These are phyloP conservation scores for Anolis carolinensis DNA, from an alignment of 2,113 vertebrate species.

Conservation along the genomic window DNA sequence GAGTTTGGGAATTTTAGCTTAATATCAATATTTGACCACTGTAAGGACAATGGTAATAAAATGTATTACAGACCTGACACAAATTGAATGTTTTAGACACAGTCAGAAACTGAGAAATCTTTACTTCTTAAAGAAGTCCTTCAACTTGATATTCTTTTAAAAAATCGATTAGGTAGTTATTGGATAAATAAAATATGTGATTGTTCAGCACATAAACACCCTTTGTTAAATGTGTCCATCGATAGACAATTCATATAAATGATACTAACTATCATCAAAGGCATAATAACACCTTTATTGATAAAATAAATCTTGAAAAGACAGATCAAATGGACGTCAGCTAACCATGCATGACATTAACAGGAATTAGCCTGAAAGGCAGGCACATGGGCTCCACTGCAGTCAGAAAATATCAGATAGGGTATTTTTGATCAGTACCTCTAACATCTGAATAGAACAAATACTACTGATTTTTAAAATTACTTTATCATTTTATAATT, in stretches of 20 bases:
- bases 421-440: conserved; percentile 37
- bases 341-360: conserved; percentile 81
- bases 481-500: background rate
- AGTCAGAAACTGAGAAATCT: conserved; percentile 59
- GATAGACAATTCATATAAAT: conserved; percentile 75
- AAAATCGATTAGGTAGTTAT: conserved; percentile 60
- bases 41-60: conserved; percentile 47
- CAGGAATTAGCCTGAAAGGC: conserved; percentile 71
- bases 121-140: conserved; percentile 61
- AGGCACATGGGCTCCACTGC: conserved; percentile 58
- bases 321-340: conserved; percentile 78
- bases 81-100: conserved; percentile 56
- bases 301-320: conserved; percentile 81
- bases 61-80: conserved; percentile 56
- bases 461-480: background rate
- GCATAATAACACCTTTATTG: conserved; percentile 78
- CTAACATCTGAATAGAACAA: conserved; percentile 53
- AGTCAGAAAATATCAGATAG: conserved; percentile 3
- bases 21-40: conserved; percentile 52
- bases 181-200: conserved; percentile 72
- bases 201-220: conserved; percentile 67
- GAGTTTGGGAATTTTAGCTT: conserved; percentile 41
- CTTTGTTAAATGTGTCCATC: conserved; percentile 68
- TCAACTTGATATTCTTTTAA: conserved; percentile 60
- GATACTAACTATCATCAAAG: conserved; percentile 75